Base-by-base conservation (phyloP, 2,888 invertebrate genomes). In the Glyphotaelius pellucidus region DNA sequence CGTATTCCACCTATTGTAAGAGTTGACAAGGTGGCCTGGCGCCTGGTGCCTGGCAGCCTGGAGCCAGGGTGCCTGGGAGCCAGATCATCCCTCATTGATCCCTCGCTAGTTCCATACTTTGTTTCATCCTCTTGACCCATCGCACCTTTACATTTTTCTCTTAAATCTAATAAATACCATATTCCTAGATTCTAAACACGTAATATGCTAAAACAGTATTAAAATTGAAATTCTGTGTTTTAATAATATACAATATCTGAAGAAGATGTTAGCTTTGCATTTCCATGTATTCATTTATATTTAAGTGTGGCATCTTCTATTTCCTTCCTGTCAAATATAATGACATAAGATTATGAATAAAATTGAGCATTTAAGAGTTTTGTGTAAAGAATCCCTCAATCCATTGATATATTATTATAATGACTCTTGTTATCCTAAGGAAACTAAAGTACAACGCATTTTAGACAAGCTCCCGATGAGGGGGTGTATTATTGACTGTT, bases 1-100 rank as follows among this genome's bases (percentile, higher is more conserved):
- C 84, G 92, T 86, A 90, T 25, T 80, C 38, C 81, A 35, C 32
- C 88, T 88, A 47, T 83, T 42, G 15, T 89, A 85, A 91, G 91
- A 67, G 14, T 84, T 81, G 35, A 35, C n/a, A 84, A 35, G 15
- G 42, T 67, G 11, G 31, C 30, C 81, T 52, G 89, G 88, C 47
- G 47, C 2, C 47, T 38, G 38, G 38, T 38, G 5, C 9, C 38
- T 38, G 38, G 38, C 7, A n/a, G 38, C 38, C 38, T 14, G 15
- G 47, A 14, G 47, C 47, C 47, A 14, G 14, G 9, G 2, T 42
- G 81, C 91, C 85, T 25, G 42, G 79, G 32, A 31, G 25, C 67
- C 52, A 32, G 9, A 31, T n/a, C 79, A n/a, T 35, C 12, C 30
- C 32, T 31, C 79, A 35, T 35, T 5, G 38, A 31, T 80, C 79